Percentiles rank a stretch among this genome's conserved stretches.
Conservation (phyloP, 2,888 invertebrate species). For the Eupithecia exiguata region DNA sequence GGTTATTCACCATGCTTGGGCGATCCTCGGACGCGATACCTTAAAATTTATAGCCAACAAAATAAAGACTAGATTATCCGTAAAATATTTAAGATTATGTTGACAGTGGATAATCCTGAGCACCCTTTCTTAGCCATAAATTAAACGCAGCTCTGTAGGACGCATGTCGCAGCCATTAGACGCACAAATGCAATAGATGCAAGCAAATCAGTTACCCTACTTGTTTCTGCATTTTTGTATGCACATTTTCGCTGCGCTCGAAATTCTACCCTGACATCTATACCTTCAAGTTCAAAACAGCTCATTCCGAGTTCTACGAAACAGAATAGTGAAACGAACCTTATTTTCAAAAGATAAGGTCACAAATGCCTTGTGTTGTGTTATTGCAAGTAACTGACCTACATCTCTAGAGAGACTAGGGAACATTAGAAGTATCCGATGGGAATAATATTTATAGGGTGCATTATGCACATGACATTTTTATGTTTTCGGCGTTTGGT, state of each 20-base stretch:
- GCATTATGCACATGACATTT: conserved; percentile 82
- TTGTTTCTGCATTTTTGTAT: conserved; percentile 41
- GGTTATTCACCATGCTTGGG: conserved; percentile 46
- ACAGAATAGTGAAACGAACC: conserved; percentile 47
- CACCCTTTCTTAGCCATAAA: conserved; percentile 77
- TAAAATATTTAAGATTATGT: conserved; percentile 79
- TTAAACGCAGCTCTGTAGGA: conserved; percentile 70
- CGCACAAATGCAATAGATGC: conserved; percentile 68
- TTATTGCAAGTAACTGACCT: conserved; percentile 73
- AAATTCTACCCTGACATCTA: conserved; percentile 20
- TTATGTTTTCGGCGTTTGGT: conserved; percentile 79
- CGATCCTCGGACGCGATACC: conserved; percentile 54
- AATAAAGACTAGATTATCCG: conserved; percentile 70
- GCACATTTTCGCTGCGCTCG: conserved; percentile 7
- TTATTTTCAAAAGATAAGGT: conserved; percentile 53
- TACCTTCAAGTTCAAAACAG: conserved; percentile 8
- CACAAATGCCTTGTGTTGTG: conserved; percentile 51
- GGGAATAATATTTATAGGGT: conserved; percentile 82
- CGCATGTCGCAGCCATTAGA: conserved; percentile 77
- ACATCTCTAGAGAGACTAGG: conserved; percentile 78
- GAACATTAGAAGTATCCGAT: conserved; percentile 71
- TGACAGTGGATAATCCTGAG: conserved; percentile 70
- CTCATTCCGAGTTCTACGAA: not conserved
- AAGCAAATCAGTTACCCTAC: conserved; percentile 66
- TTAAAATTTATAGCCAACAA: conserved; percentile 66